Evolutionary conservation across 1,140 invertebrate species (phyloP).

Genomic region (Scaptomyza pallida): DNA sequence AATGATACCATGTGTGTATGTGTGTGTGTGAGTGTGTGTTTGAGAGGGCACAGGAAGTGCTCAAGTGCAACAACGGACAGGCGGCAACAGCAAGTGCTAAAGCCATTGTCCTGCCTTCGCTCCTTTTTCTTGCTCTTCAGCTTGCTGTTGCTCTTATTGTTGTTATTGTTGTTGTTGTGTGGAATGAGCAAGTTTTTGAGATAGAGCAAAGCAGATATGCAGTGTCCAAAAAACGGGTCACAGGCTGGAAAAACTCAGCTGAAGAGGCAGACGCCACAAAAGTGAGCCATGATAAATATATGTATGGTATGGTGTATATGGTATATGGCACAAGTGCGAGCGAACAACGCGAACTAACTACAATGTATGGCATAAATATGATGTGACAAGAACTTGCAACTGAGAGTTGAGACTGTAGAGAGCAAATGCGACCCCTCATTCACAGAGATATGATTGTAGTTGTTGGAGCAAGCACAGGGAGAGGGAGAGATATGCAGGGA

Average conservation of each 20-base stretch:
- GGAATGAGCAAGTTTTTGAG: slow-evolving; percentile 27
- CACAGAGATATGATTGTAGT: background rate
- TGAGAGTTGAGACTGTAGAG: background rate
- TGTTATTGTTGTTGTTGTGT: slow-evolving; percentile 10
- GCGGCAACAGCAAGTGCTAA: slow-evolving; percentile 62
- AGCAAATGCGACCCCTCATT: slow-evolving; percentile 2
- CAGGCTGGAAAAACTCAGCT: slow-evolving; percentile 25
- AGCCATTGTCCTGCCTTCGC: slow-evolving; percentile 67
- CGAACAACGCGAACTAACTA: slow-evolving; percentile 22
- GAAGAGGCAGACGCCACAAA: slow-evolving; percentile 51
- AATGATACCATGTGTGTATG: slow-evolving; percentile 13
- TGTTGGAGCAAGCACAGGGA: background rate
- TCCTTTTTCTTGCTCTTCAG: slow-evolving; percentile 21
- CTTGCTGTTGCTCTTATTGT: too few relatives aligned
- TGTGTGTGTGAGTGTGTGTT: slow-evolving; percentile 20
- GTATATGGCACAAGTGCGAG: slow-evolving; percentile 37
- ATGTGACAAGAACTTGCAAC: slow-evolving; percentile 35
- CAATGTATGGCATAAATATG: slow-evolving; percentile 61
- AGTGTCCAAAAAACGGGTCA: slow-evolving; percentile 32
- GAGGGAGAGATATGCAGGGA: background rate
- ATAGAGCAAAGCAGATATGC: slow-evolving; percentile 31
- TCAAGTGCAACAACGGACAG: slow-evolving; percentile 64
- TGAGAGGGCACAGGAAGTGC: slow-evolving; percentile 65
- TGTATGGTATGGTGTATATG: slow-evolving; percentile 5
- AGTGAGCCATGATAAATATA: slow-evolving; percentile 69